phyloP scores from a whole-genome alignment of 2,113 vertebrate species.

The Pseudois nayaur region DNA sequence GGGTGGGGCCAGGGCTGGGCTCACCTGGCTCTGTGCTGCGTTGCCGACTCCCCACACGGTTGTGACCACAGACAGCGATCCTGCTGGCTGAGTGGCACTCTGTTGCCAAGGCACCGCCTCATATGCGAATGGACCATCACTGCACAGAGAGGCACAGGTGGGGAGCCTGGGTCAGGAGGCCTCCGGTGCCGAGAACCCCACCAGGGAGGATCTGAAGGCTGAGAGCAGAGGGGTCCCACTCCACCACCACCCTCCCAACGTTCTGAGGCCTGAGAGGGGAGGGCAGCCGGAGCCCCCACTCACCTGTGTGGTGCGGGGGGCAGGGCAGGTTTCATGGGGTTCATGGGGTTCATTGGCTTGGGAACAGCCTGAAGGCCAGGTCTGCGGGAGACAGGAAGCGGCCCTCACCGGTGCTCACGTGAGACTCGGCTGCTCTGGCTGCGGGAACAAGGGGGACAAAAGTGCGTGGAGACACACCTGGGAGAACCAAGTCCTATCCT shows the following conservation, averaged over 20 bases:
- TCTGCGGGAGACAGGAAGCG: slow-evolving; percentile 35
- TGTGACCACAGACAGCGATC: slow-evolving; percentile 95
- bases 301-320: slow-evolving; percentile 92
- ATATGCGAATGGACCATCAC: slow-evolving; percentile 87
- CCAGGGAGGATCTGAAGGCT: background rate
- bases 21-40: slow-evolving; percentile 93
- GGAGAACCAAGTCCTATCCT: slow-evolving; percentile 62
- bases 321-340: slow-evolving; percentile 96
- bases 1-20: background rate
- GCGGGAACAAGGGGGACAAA: background rate
- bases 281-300: slow-evolving; percentile 35
- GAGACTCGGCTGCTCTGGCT: slow-evolving; percentile 62
- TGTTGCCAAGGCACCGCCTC: slow-evolving; percentile 91
- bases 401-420: background rate
- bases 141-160: slow-evolving; percentile 47
- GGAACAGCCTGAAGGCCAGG: slow-evolving; percentile 78
- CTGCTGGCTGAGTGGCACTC: slow-evolving; percentile 89
- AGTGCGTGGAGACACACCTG: background rate
- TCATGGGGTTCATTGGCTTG: slow-evolving; percentile 91
- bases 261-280: background rate
- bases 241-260: background rate
- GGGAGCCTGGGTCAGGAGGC: background rate
- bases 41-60: slow-evolving; percentile 96
- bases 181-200: background rate
- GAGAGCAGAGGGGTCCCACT: background rate